A percentile compares a stretch with the other conserved stretches of the same genome.
phyloP scores from a whole-genome alignment of 1,140 invertebrate species.

The Microplitis mediator region DNA sequence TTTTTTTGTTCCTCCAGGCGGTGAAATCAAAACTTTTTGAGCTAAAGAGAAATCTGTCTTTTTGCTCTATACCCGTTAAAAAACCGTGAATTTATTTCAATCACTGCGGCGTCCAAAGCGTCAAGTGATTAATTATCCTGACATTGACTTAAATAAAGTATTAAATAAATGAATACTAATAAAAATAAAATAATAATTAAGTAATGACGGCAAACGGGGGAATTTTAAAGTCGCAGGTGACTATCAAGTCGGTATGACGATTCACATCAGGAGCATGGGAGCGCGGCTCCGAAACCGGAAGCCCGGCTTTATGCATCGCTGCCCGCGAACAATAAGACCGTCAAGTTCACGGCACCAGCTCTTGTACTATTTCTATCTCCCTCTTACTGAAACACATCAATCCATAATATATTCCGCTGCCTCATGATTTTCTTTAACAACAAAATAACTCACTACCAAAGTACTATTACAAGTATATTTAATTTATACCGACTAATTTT shows the following conservation, averaged over 20 bases:
- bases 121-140: too few species aligned
- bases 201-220: too few species aligned
- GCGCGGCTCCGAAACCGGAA: constrained; percentile 49
- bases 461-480: too few species aligned
- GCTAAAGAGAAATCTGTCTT: constrained; percentile 1
- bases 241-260: background rate
- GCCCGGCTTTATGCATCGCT: constrained; percentile 53
- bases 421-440: background rate
- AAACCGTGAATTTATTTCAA: background rate
- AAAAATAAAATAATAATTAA: too few species aligned
- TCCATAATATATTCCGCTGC: background rate
- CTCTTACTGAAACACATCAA: background rate
- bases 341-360: constrained; percentile 37
- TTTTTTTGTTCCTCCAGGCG: background rate
- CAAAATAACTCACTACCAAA: too few species aligned
- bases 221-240: background rate
- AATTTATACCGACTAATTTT: too few species aligned
- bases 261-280: constrained; percentile 20
- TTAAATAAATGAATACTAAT: background rate
- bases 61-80: background rate
- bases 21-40: constrained; percentile 8
- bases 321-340: constrained; percentile 53
- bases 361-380: background rate
- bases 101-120: background rate
- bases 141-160: too few species aligned